These are phyloP conservation scores for Nyctibius bracteatus DNA, from an alignment of 2,113 vertebrate species.

Conservation along the genomic window DNA sequence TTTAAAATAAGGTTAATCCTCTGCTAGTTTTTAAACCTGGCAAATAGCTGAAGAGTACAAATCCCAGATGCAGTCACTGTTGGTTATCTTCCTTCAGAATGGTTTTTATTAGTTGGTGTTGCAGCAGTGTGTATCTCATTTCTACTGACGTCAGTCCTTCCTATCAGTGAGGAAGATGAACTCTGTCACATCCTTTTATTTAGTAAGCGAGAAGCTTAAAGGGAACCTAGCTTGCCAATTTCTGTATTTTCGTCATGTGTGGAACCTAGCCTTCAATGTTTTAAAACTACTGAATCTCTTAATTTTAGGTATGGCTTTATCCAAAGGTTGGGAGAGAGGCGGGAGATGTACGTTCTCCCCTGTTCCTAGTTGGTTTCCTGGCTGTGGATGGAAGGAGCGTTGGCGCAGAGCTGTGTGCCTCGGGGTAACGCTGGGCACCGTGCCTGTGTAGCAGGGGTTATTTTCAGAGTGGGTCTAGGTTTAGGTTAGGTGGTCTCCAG, in stretches of 20 bases:
- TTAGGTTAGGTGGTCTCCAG: rapidly evolving
- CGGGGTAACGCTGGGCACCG: rapidly evolving
- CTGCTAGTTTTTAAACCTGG: not conserved
- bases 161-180: not conserved
- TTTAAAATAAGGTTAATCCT: not conserved
- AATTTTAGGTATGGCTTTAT: rapidly evolving
- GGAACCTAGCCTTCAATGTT: not conserved
- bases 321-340: rapidly evolving
- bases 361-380: rapidly evolving
- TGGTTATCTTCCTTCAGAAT: not conserved
- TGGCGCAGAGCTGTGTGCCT: rapidly evolving
- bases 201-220: not conserved
- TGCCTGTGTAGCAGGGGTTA: rapidly evolving
- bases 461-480: rapidly evolving
- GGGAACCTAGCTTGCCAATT: not conserved
- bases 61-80: not conserved
- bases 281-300: rapidly evolving
- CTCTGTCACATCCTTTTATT: not conserved
- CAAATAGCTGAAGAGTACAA: not conserved
- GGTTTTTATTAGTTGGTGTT: not conserved
- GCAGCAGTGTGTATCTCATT: not conserved
- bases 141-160: not conserved
- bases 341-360: rapidly evolving
- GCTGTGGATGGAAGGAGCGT: rapidly evolving
- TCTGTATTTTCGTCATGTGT: rapidly evolving